Base-by-base conservation (phyloP, 2,797 vertebrate species). In the Gila robusta region DNA sequence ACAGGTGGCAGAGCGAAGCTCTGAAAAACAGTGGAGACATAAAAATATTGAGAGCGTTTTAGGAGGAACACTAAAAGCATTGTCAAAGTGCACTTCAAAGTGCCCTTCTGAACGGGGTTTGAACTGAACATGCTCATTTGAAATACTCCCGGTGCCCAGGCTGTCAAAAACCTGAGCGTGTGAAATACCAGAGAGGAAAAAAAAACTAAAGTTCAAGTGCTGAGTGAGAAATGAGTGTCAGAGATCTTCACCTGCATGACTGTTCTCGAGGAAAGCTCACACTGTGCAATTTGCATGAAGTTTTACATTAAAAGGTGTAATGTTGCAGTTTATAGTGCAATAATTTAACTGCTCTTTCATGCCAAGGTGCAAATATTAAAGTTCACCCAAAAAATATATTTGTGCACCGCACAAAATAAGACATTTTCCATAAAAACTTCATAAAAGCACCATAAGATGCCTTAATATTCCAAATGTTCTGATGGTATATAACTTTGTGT, bases 31-130 rank as follows among this genome's bases (percentile, higher is more conserved):
- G 49, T 2, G 64, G 71, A 81, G 62, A 35, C 35, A 56, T 78
- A 69, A 82, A 62, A 78, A 82, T 72, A 71, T 70, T 77, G 73
- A 82, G 79, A 85, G 69, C 35, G n/a, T 71, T 85, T 82, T 81
- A 85, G 52, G 64, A 82, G 72, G 26, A 77, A 81, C 71, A 88
- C 87, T 82, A 85, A 81, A 82, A 82, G 83, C 79, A 70, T 81
- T 85, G 79, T 88, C 87, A 85, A 80, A 85, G 72, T 56, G 59
- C 82, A 80, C 86, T 81, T 81, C 47, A 77, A 84, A 81, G 79
- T 44, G 52, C 83, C 74, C 78, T 81, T 87, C 82, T 41, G 69
- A 35, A 52, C 52, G 12, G 64, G 79, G 52, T 71, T 70, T 59
- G 59, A 85, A 79, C 69, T 52, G 73, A 79, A 78, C 52, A 70